Percentiles rank a stretch among this genome's conserved stretches.
These are phyloP conservation scores for Eristalis intricaria DNA, from an alignment of 2,888 invertebrate genomes.

Conservation along the genomic window DNA sequence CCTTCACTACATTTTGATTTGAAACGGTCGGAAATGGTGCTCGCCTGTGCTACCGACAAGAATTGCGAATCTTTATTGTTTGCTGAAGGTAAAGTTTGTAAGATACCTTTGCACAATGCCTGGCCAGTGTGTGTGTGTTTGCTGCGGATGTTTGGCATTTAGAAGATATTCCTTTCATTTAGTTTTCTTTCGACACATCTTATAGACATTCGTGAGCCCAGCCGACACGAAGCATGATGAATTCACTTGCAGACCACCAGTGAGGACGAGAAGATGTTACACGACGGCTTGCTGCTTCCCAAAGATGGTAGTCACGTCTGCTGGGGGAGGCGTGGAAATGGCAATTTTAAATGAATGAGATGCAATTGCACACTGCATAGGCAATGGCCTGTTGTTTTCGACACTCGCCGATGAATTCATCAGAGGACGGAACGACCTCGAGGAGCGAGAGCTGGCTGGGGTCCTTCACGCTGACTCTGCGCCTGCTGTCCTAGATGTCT, in stretches of 20 bases:
- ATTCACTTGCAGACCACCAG: neutral
- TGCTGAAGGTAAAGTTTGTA: neutral
- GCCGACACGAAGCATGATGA: neutral
- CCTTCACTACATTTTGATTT: conserved; percentile 56
- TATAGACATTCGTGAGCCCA: neutral
- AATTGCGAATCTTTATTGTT: neutral
- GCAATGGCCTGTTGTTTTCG: neutral
- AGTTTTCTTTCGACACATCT: neutral
- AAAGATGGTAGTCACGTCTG: neutral
- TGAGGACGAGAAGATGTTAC: neutral
- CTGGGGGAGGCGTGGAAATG: neutral
- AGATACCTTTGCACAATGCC: neutral
- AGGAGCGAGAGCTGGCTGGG: neutral
- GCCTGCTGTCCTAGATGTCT: no score
- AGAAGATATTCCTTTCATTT: conserved; percentile 1
- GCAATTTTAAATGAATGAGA: neutral
- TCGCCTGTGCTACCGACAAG: neutral
- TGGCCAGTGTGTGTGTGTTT: neutral
- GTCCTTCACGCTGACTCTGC: neutral
- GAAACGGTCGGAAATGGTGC: conserved; percentile 5
- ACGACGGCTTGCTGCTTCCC: neutral
- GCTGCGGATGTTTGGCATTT: neutral
- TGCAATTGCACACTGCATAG: neutral
- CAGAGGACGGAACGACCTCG: neutral
- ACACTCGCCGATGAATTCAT: neutral